Evolutionary conservation across 1,140 invertebrate genomes (phyloP), one percentile per base, ranked within the genome.

Genomic region (Anastrepha obliqua): DNA sequence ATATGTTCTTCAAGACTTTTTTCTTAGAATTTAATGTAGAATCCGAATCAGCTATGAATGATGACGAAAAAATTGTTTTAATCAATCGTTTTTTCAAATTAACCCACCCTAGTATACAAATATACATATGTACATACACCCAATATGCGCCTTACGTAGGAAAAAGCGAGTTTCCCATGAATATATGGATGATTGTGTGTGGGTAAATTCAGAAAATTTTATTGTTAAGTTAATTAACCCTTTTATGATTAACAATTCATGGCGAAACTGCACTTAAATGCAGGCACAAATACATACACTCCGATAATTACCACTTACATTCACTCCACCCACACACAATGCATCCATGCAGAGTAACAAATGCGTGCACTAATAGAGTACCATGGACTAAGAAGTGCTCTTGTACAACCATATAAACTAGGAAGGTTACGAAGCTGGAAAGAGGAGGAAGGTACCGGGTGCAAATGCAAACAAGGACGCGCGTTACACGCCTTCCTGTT

Each of bases 201-300:
- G 15, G 15, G 9, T 62, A 17, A 62, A 62, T 62, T 17, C 15
- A 74, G 44, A 47, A 86, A 87, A 87, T 74, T 87, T 70, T 87
- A 87, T 87, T 87, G 64, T 60, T 87, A 67, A 65, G 86, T 87
- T 87, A 78, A 87, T 87, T 87, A 87, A 60, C 47, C 67, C 64
- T 87, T 87, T 67, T 67, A 87, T 65, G 44, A 87, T 87, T 65
- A 87, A 87, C 64, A 87, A 87, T 87, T 87, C 65, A 87, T 70
- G 64, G 7, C 39, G 67, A 62, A 58, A 55, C 47, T 42, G 65
- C 58, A 74, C 86, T 58, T 59, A 87, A 64, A 47, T 51, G 64
- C 60, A 88, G 55, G 44, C 87, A 87, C 47, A 86, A 44, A 39
- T 17, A 86, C 81, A 67, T 11, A 88, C 20, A 44, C 51, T 86